phyloP scores from a whole-genome alignment of 2,113 vertebrate species.

The Perca fluviatilis region DNA sequence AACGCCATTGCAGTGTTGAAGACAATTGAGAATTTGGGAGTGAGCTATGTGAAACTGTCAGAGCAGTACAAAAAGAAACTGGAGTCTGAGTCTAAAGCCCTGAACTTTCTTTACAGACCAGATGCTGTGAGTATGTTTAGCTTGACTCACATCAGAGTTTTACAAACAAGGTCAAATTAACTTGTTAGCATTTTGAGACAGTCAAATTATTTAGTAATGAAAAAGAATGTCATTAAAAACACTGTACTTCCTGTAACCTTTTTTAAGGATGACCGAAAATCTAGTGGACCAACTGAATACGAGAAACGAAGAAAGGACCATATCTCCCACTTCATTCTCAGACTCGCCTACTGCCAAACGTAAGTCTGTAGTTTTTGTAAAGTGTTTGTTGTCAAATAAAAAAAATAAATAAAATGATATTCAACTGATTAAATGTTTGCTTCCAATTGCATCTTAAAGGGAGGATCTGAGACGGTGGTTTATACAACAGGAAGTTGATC shows the following conservation, averaged over 20 bases:
- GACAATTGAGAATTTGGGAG: constrained; percentile 91
- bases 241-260: neutral
- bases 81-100: constrained; percentile 76
- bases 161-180: neutral
- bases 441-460: constrained; percentile 75
- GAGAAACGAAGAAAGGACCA: constrained; percentile 95
- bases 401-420: neutral
- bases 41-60: constrained; percentile 85
- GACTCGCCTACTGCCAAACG: constrained; percentile 98
- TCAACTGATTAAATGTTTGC: neutral
- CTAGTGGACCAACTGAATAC: constrained; percentile 64
- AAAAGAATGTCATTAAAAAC: neutral
- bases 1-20: constrained; percentile 89
- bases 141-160: neutral
- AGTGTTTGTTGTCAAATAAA: neutral
- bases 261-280: constrained; percentile 83
- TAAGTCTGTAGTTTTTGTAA: constrained; percentile 70
- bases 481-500: constrained; percentile 98
- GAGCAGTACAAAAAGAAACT: constrained; percentile 86
- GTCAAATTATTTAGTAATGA: neutral
- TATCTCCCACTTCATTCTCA: constrained; percentile 97
- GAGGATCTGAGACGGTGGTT: constrained; percentile 98
- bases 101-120: constrained; percentile 89
- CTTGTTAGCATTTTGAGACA: neutral
- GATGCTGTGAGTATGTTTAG: constrained; percentile 72